Base-by-base conservation (phyloP, 2,888 invertebrate genomes). In the Cheilosia pagana region DNA sequence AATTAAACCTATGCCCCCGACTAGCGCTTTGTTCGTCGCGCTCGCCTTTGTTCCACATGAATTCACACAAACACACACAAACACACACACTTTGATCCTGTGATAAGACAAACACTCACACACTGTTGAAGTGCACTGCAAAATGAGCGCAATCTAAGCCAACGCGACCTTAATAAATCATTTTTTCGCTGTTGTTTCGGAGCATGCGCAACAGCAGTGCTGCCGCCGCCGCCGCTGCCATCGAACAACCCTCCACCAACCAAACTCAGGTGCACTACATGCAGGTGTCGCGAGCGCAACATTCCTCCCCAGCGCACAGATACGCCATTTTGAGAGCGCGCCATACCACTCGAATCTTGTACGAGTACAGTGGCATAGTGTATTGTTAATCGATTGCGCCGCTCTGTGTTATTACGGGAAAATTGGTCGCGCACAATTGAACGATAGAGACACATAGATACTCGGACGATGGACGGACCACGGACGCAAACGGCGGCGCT, bases 331-430 rank as follows among this genome's bases (percentile, higher is more conserved):
- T 50, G 50, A 10, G 50, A 45, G 45, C 45, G 12, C 35, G 35
- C 35, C 12, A 12, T 43, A 21, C 8, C 28, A 8, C 7, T 28
- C 28, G 28, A 28, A 35, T 53, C 70, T 63, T 48, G 62, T 25
- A n/a, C n/a, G n/a, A 23, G 87, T 76, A 72, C 86, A 87, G 82
- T 87, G 83, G 87, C 88, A 28, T 50, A 63, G 52, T 55, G 63
- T 76, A 71, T 87, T 87, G 87, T 83, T 87, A 87, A 87, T 88
- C 87, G 88, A 88, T 87, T 88, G 83, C 75, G 81, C 71, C 86
- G 86, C 75, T 86, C 82, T 87, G 86, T 87, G 86, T 87, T 87
- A 88, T 88, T 88, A 87, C 78, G 81, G 78, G 86, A 81, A 87
- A 87, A 87, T 87, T 87, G 87, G 87, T 82, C 79, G 81, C 79